Percentiles rank a stretch among this genome's conserved stretches.
Conservation (phyloP, 1,140 invertebrate species). For the Coenobita brevimanus region DNA sequence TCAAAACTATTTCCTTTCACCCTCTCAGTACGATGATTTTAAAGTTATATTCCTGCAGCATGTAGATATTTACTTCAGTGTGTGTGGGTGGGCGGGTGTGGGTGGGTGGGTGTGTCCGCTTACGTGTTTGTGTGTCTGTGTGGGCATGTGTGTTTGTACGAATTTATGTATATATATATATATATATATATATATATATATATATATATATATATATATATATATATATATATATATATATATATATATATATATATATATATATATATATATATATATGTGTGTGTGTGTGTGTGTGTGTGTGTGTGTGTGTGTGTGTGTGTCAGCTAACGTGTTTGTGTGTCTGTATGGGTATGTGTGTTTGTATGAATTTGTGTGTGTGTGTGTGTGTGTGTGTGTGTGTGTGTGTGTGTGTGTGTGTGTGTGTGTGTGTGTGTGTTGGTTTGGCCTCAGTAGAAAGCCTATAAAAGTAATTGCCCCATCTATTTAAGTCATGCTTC, state of each 20-base stretch:
- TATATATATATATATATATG: constrained; percentile 41
- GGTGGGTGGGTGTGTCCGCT: too few species aligned
- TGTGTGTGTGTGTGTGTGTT: background rate
- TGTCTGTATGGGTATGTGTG: background rate
- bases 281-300: constrained; percentile 13
- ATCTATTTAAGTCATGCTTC: too few species aligned
- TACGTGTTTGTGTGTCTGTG: background rate
- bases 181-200: constrained; percentile 33
- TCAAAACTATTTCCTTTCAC: too few species aligned
- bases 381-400: background rate
- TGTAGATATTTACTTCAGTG: too few species aligned
- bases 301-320: background rate
- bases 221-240: constrained; percentile 8
- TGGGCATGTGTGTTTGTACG: constrained; percentile 6
- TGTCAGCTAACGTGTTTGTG: background rate
- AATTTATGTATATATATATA: constrained; percentile 28
- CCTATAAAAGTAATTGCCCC: too few species aligned
- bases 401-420: background rate
- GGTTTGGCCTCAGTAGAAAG: too few species aligned
- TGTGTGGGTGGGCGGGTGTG: too few species aligned
- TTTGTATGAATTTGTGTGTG: background rate
- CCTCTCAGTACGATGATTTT: too few species aligned
- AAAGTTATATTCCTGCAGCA: too few species aligned
- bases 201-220: constrained; percentile 23
- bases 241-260: constrained; percentile 43